These are phyloP conservation scores for Drosophila maculinotata DNA, from an alignment of 2,888 invertebrate genomes.

Conservation along the genomic window DNA sequence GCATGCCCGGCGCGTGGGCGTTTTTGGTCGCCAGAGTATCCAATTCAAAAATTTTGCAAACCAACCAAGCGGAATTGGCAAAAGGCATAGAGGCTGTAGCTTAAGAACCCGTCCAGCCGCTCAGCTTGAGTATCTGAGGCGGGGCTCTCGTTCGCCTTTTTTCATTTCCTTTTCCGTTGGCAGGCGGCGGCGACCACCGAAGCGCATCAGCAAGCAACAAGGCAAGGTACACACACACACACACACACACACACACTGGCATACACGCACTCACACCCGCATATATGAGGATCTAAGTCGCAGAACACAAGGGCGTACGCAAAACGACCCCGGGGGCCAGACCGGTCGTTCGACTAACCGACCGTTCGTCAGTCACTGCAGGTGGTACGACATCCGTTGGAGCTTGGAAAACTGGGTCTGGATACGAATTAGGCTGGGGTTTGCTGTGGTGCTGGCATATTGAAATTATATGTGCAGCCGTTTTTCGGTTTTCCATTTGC, in stretches of 20 bases:
- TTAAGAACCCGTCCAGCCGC: constrained; percentile 47
- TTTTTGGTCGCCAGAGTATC: constrained; percentile 74
- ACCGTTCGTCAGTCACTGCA: constrained; percentile 56
- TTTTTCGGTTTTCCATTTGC: constrained; percentile 62
- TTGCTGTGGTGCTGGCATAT: constrained; percentile 53
- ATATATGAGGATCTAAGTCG: constrained; percentile 39
- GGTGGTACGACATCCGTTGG: constrained; percentile 50
- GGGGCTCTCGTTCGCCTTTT: constrained; percentile 70
- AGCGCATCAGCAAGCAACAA: constrained; percentile 73
- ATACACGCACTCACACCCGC: constrained; percentile 1
- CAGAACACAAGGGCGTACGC: constrained; percentile 55
- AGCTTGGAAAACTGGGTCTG: constrained; percentile 17
- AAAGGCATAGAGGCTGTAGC: constrained; percentile 24
- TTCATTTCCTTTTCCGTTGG: constrained; percentile 79
- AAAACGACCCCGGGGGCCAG: constrained; percentile 67
- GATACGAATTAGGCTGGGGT: constrained; percentile 2
- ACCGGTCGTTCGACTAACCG: constrained; percentile 29
- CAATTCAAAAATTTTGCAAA: constrained; percentile 78
- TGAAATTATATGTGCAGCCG: constrained; percentile 56
- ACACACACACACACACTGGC: background rate
- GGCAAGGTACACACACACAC: constrained; percentile 22
- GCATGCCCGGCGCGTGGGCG: constrained; percentile 59
- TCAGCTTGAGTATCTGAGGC: constrained; percentile 34
- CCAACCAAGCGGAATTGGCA: constrained; percentile 77
- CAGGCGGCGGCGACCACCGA: constrained; percentile 72